Evolutionary conservation across 1,140 invertebrate species (phyloP).

Genomic region (Cylas formicarius): DNA sequence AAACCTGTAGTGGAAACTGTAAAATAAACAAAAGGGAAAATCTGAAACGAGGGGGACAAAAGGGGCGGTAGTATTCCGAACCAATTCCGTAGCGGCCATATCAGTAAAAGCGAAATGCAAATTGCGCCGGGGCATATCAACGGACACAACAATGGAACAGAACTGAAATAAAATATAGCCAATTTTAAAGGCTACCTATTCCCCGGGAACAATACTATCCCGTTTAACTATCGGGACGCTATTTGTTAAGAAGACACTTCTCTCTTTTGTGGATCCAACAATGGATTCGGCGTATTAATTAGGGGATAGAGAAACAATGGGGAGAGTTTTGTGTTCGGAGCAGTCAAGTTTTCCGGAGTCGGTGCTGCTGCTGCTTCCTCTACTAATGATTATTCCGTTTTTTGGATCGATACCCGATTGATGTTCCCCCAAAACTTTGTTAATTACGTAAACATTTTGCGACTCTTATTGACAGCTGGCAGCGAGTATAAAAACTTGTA

Average conservation of each 20-base stretch:
- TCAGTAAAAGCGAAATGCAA: slow-evolving; percentile 23
- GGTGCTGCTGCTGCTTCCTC: no score
- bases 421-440: no score
- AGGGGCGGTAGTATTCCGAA: slow-evolving; percentile 13
- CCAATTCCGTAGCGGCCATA: slow-evolving; percentile 20
- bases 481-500: no score
- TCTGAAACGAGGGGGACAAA: slow-evolving; percentile 20
- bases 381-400: no score
- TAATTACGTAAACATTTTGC: no score
- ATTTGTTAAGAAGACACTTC: slow-evolving; percentile 22
- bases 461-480: no score
- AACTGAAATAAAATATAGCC: slow-evolving; percentile 20
- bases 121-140: slow-evolving; percentile 22
- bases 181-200: slow-evolving; percentile 22
- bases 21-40: slow-evolving; percentile 17
- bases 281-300: slow-evolving; percentile 21
- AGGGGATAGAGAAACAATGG: slow-evolving; percentile 18
- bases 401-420: no score
- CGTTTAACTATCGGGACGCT: slow-evolving; percentile 17
- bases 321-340: no score
- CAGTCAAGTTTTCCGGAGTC: no score
- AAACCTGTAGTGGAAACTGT: slow-evolving; percentile 11
- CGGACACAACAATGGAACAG: slow-evolving; percentile 6
- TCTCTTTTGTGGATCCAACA: slow-evolving; percentile 17
- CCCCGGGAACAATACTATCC: slow-evolving; percentile 13